phyloP scores from a whole-genome alignment of 1,140 invertebrate species.

The Bombus superbus region DNA sequence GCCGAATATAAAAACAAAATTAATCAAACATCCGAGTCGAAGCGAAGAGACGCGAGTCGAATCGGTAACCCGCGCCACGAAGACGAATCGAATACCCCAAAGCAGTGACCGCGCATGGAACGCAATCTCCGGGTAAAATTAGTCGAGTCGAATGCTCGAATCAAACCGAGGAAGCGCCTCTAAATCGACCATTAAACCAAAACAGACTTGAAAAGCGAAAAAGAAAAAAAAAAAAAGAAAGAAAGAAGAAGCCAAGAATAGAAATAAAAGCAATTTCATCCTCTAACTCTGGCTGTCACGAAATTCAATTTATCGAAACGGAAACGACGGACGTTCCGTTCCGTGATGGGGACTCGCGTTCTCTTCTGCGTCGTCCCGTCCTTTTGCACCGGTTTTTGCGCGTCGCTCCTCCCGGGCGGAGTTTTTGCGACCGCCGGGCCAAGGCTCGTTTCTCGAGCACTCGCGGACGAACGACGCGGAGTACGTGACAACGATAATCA shows the following conservation, averaged over 20 bases:
- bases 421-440: conserved; percentile 53
- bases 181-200: background rate
- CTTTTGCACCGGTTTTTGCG: conserved; percentile 41
- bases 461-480: conserved; percentile 57
- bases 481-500: conserved; percentile 80
- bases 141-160: conserved; percentile 8
- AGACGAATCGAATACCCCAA: background rate
- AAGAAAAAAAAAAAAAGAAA: background rate
- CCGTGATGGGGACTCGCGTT: background rate
- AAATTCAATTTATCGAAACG: conserved; percentile 43
- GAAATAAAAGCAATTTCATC: too few relatives aligned
- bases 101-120: background rate
- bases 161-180: conserved; percentile 11
- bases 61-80: background rate
- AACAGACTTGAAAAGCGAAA: too few relatives aligned
- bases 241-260: background rate
- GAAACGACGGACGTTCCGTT: conserved; percentile 16
- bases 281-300: background rate
- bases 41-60: conserved; percentile 11
- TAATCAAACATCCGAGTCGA: background rate
- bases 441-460: conserved; percentile 37
- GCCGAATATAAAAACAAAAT: background rate
- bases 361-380: conserved; percentile 1
- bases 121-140: background rate
- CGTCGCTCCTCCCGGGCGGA: conserved; percentile 41